Evolutionary conservation across 2,797 vertebrate species (phyloP).

Genomic region (Masticophis lateralis): DNA sequence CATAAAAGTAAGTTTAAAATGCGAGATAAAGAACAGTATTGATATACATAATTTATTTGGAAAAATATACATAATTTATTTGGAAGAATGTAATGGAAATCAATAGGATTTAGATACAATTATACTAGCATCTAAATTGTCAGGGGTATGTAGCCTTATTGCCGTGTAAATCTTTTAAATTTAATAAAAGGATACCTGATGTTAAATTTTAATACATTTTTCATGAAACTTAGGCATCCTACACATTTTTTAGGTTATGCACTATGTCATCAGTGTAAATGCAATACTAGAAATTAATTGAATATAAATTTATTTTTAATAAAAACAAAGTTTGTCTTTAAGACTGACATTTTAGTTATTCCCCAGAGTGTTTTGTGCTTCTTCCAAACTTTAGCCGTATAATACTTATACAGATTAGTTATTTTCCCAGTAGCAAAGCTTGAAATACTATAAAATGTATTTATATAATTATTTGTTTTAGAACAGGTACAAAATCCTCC

Average conservation of each 20-base stretch:
- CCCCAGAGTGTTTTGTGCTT: not conserved
- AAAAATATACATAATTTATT: not conserved
- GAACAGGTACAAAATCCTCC: constrained; percentile 42
- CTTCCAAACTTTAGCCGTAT: constrained; percentile 37
- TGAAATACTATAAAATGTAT: constrained; percentile 19
- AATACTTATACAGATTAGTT: constrained; percentile 15
- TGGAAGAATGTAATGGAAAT: not conserved
- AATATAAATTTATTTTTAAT: not conserved
- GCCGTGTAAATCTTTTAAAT: not conserved
- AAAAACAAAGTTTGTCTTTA: not conserved
- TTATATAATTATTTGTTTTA: constrained; percentile 1
- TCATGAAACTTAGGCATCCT: not conserved
- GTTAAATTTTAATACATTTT: not conserved
- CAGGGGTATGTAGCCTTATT: not conserved
- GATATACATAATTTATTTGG: not conserved
- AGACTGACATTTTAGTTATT: not conserved
- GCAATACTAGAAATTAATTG: not conserved
- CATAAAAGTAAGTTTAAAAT: not conserved
- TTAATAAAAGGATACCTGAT: not conserved
- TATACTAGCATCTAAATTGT: not conserved
- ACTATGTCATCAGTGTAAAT: not conserved
- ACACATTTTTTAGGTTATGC: not conserved
- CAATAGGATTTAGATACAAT: not conserved
- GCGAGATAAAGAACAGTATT: not conserved
- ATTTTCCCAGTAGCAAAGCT: not conserved